phyloP scores from a whole-genome alignment of 2,888 invertebrate species.

The Lycophotia porphyrea region DNA sequence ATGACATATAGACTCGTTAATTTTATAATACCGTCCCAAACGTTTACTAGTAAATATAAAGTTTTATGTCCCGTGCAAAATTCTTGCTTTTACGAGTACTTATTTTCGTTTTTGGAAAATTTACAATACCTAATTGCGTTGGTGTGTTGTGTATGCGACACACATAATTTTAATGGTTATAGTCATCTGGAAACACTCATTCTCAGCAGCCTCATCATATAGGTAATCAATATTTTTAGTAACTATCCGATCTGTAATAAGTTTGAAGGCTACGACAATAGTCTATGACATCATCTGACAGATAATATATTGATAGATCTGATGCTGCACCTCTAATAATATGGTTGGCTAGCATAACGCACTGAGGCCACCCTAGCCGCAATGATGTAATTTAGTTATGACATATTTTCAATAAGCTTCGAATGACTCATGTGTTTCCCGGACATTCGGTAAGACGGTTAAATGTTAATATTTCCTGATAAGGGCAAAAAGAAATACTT shows the following conservation, averaged over 20 bases:
- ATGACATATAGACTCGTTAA: constrained; percentile 78
- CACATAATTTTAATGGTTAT: constrained; percentile 23
- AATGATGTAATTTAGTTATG: constrained; percentile 71
- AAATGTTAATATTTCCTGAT: neutral
- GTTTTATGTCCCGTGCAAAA: constrained; percentile 77
- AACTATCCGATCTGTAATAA: constrained; percentile 54
- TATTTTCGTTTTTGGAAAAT: constrained; percentile 66
- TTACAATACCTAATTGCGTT: constrained; percentile 51
- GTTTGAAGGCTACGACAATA: constrained; percentile 64
- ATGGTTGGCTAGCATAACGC: constrained; percentile 70
- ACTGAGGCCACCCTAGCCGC: constrained; percentile 62
- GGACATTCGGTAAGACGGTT: neutral
- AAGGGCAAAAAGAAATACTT: neutral
- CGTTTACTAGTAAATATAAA: constrained; percentile 79
- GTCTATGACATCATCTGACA: constrained; percentile 79
- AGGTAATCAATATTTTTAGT: constrained; percentile 58
- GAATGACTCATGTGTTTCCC: constrained; percentile 41
- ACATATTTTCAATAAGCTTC: constrained; percentile 53
- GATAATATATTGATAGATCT: constrained; percentile 74
- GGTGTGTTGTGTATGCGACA: constrained; percentile 27
- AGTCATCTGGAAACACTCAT: constrained; percentile 18
- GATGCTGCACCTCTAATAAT: constrained; percentile 73
- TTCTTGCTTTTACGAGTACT: constrained; percentile 68
- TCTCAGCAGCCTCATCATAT: constrained; percentile 19
- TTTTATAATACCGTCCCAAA: constrained; percentile 78